Conservation (phyloP, 2,888 invertebrate genomes). For the Leptopilina syphax region DNA sequence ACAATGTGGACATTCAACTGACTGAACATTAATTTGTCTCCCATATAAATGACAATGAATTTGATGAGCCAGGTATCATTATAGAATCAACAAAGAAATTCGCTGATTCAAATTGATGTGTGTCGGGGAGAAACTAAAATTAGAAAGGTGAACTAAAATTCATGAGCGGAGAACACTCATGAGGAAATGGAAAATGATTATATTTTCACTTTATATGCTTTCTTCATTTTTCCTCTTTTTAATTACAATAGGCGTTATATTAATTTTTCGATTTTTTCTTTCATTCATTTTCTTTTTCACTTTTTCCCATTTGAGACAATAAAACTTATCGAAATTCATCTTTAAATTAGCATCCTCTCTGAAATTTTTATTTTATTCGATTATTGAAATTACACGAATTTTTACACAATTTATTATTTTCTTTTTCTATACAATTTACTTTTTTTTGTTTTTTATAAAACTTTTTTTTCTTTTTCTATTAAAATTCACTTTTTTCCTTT, state of each 20-base stretch:
- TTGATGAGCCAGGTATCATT: neutral
- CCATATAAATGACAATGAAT: neutral
- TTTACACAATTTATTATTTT: too few species aligned
- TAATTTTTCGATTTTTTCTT: neutral
- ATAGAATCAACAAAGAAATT: conserved; percentile 3
- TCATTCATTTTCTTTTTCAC: neutral
- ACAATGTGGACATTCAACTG: neutral
- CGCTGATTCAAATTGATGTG: neutral
- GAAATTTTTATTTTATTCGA: too few species aligned
- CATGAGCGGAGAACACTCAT: conserved; percentile 19
- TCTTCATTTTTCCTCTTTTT: conserved; percentile 14
- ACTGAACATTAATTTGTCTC: conserved; percentile 3
- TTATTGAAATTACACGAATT: too few species aligned
- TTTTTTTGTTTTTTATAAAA: too few species aligned
- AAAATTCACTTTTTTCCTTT: too few species aligned
- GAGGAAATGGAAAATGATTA: conserved; percentile 3
- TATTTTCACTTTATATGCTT: conserved; percentile 34
- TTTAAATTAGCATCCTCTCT: neutral
- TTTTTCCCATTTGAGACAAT: too few species aligned
- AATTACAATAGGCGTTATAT: neutral
- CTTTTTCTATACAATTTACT: too few species aligned
- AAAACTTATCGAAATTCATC: too few species aligned
- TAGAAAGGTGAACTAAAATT: conserved; percentile 24
- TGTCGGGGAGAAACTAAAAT: conserved; percentile 14
- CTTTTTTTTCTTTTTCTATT: too few species aligned